Evolutionary conservation across 1,140 invertebrate species (phyloP).

Genomic region (Listronotus bonariensis): DNA sequence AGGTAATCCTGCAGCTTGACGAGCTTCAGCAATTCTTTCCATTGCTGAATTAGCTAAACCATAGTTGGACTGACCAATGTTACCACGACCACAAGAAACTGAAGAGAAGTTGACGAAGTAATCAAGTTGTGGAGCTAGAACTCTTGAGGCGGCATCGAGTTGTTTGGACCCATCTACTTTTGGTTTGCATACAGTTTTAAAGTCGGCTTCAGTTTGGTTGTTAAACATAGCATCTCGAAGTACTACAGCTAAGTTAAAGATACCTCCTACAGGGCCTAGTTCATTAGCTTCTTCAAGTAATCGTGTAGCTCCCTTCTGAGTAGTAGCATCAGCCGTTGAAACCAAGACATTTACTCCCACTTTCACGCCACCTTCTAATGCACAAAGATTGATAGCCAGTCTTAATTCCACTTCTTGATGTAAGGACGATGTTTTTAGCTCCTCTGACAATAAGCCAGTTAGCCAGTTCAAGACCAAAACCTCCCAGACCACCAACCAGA

Average conservation of each 20-base stretch:
- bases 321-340: constrained; percentile 71
- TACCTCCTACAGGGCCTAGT: constrained; percentile 84
- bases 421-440: constrained; percentile 81
- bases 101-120: constrained; percentile 96
- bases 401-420: constrained; percentile 83
- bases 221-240: constrained; percentile 86
- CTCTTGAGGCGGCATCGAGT: constrained; percentile 75
- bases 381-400: constrained; percentile 87
- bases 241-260: constrained; percentile 94
- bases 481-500: constrained; percentile 87
- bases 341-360: constrained; percentile 73
- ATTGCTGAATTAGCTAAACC: constrained; percentile 94
- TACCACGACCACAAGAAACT: constrained; percentile 91
- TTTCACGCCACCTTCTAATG: constrained; percentile 73
- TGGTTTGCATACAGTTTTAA: constrained; percentile 73
- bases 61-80: constrained; percentile 94
- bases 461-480: constrained; percentile 91
- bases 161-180: constrained; percentile 84
- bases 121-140: constrained; percentile 77
- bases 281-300: constrained; percentile 72
- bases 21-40: constrained; percentile 90
- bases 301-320: constrained; percentile 68
- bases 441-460: constrained; percentile 89
- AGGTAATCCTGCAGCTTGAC: constrained; percentile 79
- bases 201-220: constrained; percentile 82